Base-by-base conservation (phyloP, 2,888 invertebrate genomes). In the Aethes cnicana region DNA sequence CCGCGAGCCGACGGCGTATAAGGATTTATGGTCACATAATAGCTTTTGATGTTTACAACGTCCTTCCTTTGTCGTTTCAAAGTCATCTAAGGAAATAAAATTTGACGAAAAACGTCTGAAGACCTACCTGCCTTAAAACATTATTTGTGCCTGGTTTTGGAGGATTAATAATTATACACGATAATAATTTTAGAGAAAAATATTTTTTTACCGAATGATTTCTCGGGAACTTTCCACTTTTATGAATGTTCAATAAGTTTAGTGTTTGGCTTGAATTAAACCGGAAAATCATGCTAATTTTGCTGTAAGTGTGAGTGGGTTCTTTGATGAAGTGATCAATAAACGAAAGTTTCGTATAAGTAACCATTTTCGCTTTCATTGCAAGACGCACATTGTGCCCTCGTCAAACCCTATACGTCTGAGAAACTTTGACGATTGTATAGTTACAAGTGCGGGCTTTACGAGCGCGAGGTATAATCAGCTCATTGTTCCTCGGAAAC, bases 391-490 rank as follows among this genome's bases (percentile, higher is more conserved):
- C 59, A 62, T 63, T 63, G 59, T 41, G 63, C 73, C 76, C 71
- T 74, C 70, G 63, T 79, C 78, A 78, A 73, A 69, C 69, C 69
- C 66, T 21, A 39, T 67, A 59, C 59, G 67, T 63, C 64, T 64
- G 62, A 64, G 62, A 66, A 74, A 78, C 68, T 80, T 78, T 75
- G 78, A 77, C 74, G 76, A 76, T 68, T 75, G 64, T 59, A 66
- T 69, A 72, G 72, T 67, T 64, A 71, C 69, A 68, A 76, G 74
- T 72, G 68, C 68, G 68, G 62, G 66, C 68, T 79, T 79, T 80
- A 81, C 76, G 80, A 77, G 70, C 75, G 72, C 68, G 42, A 72
- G 74, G 78, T 81, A 80, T 84, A 79, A 83, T 83, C 82, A 81
- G 80, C 79, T 81, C 80, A 82, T 84, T 84, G 85, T 84, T 81